Evolutionary conservation across 2,888 invertebrate species (phyloP).

Genomic region (Nemotelus pantherinus): DNA sequence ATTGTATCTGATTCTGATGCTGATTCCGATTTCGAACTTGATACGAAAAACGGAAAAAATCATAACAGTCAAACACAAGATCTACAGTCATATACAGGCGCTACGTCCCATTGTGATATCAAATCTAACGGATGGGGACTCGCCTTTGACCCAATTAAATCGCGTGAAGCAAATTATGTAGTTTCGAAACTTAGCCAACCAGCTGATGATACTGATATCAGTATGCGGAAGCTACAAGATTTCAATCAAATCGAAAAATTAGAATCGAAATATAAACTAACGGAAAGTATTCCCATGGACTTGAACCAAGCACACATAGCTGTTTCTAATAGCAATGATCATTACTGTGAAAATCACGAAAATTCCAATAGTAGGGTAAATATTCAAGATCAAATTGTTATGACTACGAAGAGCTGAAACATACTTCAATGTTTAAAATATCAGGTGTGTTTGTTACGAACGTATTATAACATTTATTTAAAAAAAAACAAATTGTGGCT

Average conservation of each 20-base stretch:
- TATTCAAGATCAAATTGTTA: conserved; percentile 25
- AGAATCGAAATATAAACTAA: background rate
- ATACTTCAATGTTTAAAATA: conserved; percentile 23
- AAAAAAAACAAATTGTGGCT: no score
- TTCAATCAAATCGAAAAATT: background rate
- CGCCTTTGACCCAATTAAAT: background rate
- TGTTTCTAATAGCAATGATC: background rate
- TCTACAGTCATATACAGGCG: no score
- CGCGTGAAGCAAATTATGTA: background rate
- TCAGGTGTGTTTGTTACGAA: background rate
- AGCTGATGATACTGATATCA: background rate
- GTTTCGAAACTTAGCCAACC: background rate
- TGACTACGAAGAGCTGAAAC: conserved; percentile 35
- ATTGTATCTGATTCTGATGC: conserved; percentile 33
- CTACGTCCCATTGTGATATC: no score
- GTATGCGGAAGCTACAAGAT: conserved; percentile 11
- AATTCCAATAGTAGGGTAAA: conserved; percentile 24
- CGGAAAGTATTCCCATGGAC: background rate
- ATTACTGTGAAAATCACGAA: background rate
- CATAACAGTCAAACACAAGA: no score
- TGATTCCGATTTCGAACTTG: background rate
- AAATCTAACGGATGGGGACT: background rate
- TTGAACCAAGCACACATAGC: background rate
- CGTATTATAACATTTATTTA: no score
- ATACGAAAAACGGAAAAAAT: no score